Evolutionary conservation across 2,888 invertebrate species (phyloP).

Genomic region (Drosophila helvetica): DNA sequence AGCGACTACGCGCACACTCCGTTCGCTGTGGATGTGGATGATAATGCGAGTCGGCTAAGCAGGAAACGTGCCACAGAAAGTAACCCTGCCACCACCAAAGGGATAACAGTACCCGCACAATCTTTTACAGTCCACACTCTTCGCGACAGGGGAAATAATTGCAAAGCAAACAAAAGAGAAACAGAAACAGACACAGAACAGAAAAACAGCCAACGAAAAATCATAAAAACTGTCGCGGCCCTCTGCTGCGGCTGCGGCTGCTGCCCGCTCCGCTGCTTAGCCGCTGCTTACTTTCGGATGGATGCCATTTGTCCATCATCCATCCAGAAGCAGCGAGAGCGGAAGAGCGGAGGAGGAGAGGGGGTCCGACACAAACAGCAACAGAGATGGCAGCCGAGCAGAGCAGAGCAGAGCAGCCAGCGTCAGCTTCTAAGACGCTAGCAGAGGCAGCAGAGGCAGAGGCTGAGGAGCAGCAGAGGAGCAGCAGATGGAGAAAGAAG

Average conservation of each 20-base stretch:
- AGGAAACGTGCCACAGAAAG: slow-evolving; percentile 46
- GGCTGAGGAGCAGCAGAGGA: no score
- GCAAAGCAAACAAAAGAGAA: slow-evolving; percentile 62
- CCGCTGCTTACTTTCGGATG: slow-evolving; percentile 50
- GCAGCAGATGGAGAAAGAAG: slow-evolving; percentile 8
- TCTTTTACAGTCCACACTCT: slow-evolving; percentile 38
- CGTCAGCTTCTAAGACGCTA: slow-evolving; percentile 1
- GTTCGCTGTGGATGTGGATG: slow-evolving; percentile 57
- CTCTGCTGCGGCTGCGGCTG: slow-evolving; percentile 8
- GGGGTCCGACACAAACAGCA: slow-evolving; percentile 15
- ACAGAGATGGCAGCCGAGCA: slow-evolving; percentile 9
- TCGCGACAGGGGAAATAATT: slow-evolving; percentile 67
- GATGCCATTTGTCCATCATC: slow-evolving; percentile 59
- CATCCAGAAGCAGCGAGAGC: slow-evolving; percentile 16
- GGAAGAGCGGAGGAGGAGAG: slow-evolving; percentile 10
- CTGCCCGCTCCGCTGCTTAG: slow-evolving; percentile 45
- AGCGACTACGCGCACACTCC: slow-evolving; percentile 63
- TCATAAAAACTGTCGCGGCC: slow-evolving; percentile 68
- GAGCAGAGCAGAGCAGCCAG: slow-evolving; percentile 20
- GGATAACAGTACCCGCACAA: slow-evolving; percentile 29
- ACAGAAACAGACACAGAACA: slow-evolving; percentile 52
- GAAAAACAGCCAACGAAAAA: slow-evolving; percentile 36
- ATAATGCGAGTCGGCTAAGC: slow-evolving; percentile 58
- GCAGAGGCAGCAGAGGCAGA: slow-evolving; percentile 2
- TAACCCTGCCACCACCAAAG: slow-evolving; percentile 50